These are phyloP conservation scores for Lepidotrigona ventralis DNA, from an alignment of 1,140 invertebrate species.

Conservation along the genomic window DNA sequence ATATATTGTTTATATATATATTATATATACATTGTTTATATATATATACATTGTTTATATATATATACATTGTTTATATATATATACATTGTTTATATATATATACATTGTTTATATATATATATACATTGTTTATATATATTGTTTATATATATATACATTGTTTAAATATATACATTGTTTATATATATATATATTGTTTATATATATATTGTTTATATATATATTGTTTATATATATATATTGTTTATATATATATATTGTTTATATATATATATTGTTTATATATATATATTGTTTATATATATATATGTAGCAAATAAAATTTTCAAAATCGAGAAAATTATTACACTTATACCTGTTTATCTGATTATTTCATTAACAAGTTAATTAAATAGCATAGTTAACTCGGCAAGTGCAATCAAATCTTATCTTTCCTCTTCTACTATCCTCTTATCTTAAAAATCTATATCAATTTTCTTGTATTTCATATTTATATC, in stretches of 20 bases:
- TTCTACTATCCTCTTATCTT: background rate
- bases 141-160: conserved; percentile 23
- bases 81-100: too few relatives aligned
- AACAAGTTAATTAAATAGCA: too few relatives aligned
- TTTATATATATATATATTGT: conserved; percentile 21
- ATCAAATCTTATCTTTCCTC: background rate
- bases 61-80: too few relatives aligned
- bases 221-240: conserved; percentile 2
- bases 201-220: conserved; percentile 30
- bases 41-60: too few relatives aligned
- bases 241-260: conserved; percentile 29
- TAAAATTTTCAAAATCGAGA: background rate
- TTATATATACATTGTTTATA: fast-evolving
- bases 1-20: too few relatives aligned
- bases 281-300: too few relatives aligned
- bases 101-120: too few relatives aligned
- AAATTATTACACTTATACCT: background rate
- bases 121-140: conserved; percentile 18
- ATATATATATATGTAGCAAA: background rate
- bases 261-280: conserved; percentile 10
- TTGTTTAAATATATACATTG: conserved; percentile 23
- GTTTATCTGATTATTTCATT: background rate
- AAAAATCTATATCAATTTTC: background rate
- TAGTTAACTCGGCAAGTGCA: background rate
- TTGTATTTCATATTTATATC: background rate